These are phyloP conservation scores for Acholoe squamosa DNA, from an alignment of 2,888 invertebrate species.

Conservation along the genomic window DNA sequence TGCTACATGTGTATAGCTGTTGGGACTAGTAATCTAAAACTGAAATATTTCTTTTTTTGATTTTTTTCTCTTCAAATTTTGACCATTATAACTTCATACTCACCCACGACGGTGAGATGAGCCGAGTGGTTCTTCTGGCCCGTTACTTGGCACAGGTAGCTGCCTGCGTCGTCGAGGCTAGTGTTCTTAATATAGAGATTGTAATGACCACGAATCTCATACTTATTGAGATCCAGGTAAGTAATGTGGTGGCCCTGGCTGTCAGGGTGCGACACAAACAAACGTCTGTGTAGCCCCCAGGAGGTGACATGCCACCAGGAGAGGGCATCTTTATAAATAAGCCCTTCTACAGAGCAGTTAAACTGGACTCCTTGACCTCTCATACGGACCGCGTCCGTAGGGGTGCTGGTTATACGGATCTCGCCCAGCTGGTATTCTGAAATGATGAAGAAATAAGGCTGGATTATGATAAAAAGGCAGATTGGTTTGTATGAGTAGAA, in stretches of 20 bases:
- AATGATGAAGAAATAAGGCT: neutral
- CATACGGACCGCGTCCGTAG: slow-evolving; percentile 26
- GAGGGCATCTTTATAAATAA: slow-evolving; percentile 57
- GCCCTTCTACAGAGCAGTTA: slow-evolving; percentile 63
- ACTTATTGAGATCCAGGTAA: slow-evolving; percentile 63
- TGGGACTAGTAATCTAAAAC: too few relatives aligned
- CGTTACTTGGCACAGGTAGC: slow-evolving; percentile 62
- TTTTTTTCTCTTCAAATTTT: too few relatives aligned
- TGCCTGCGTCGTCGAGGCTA: slow-evolving; percentile 61
- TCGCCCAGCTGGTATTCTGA: slow-evolving; percentile 61
- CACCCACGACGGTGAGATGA: slow-evolving; percentile 63
- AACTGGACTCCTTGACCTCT: slow-evolving; percentile 42
- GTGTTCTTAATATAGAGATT: slow-evolving; percentile 62
- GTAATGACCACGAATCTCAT: slow-evolving; percentile 64
- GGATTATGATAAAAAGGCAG: neutral
- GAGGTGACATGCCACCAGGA: slow-evolving; percentile 63
- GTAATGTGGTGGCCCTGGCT: slow-evolving; percentile 43
- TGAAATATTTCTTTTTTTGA: too few relatives aligned
- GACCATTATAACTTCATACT: too few relatives aligned
- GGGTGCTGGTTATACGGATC: slow-evolving; percentile 55
- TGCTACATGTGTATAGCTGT: too few relatives aligned
- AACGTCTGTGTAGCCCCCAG: neutral
- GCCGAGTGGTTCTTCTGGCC: slow-evolving; percentile 61
- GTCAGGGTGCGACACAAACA: slow-evolving; percentile 63
- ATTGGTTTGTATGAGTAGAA: too few relatives aligned